Percentiles rank a stretch among this genome's conserved stretches.
Evolutionary conservation across 2,888 invertebrate species (phyloP).

Genomic region (Neocrepidodera transversa): DNA sequence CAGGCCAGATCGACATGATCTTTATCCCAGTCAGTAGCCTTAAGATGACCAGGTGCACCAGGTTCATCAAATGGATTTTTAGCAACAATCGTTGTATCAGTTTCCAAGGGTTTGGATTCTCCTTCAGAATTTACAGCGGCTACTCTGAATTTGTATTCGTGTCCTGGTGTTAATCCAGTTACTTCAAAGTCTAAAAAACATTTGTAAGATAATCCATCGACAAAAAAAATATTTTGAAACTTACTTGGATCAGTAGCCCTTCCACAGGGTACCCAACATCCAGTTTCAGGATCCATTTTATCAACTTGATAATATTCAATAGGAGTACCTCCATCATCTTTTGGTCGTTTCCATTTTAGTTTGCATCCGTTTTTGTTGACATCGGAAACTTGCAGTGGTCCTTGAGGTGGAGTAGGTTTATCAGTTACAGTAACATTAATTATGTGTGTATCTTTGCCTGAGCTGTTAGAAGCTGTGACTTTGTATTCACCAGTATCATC

Average conservation of each 20-base stretch:
- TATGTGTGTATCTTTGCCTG: constrained; percentile 84
- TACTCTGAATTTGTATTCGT: constrained; percentile 96
- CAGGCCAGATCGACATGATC: constrained; percentile 92
- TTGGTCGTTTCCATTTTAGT: constrained; percentile 94
- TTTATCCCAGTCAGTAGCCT: constrained; percentile 93
- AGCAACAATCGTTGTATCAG: constrained; percentile 85
- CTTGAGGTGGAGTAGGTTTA: constrained; percentile 87
- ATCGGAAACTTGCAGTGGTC: constrained; percentile 87
- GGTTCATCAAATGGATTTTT: constrained; percentile 98
- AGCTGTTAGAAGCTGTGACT: constrained; percentile 84
- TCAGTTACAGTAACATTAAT: constrained; percentile 86
- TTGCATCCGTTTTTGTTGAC: constrained; percentile 93
- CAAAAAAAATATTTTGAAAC: constrained; percentile 41
- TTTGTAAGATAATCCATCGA: background rate
- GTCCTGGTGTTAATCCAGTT: constrained; percentile 84
- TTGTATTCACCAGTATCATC: constrained; percentile 88
- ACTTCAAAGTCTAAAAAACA: constrained; percentile 73
- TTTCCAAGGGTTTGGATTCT: constrained; percentile 90
- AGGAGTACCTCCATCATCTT: constrained; percentile 93
- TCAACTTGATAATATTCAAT: constrained; percentile 97
- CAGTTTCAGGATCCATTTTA: constrained; percentile 89
- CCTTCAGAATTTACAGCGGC: constrained; percentile 96
- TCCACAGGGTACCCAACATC: constrained; percentile 88
- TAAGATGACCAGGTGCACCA: constrained; percentile 83
- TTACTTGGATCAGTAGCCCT: constrained; percentile 81